Conservation (phyloP, 2,113 vertebrate genomes). For the Crocuta crocuta region DNA sequence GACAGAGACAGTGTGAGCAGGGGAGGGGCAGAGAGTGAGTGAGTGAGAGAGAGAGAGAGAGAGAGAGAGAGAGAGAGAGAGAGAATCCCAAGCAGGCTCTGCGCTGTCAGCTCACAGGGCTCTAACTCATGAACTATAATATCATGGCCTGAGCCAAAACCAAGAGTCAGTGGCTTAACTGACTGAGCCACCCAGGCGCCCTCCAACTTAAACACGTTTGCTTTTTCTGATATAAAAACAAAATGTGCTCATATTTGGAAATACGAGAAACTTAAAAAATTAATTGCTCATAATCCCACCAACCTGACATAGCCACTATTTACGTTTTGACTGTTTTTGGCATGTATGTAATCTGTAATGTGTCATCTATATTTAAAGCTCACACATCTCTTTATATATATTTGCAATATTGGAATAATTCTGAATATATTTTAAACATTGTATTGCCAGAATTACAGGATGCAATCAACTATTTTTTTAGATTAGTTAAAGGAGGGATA, state of each 20-base stretch:
- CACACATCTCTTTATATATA: background rate
- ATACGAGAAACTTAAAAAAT: background rate
- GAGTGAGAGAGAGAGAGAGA: too few species aligned
- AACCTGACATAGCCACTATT: background rate
- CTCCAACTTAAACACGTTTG: background rate
- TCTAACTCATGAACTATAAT: too few species aligned
- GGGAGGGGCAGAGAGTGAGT: too few species aligned
- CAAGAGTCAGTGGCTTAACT: too few species aligned
- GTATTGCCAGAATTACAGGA: background rate
- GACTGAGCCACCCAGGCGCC: too few species aligned
- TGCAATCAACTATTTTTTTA: background rate
- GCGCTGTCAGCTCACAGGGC: too few species aligned
- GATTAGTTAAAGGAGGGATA: background rate
- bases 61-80: too few species aligned
- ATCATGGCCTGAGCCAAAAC: too few species aligned
- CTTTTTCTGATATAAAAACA: background rate
- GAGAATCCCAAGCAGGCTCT: too few species aligned
- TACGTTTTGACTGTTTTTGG: background rate
- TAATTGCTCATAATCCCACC: background rate
- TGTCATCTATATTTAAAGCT: background rate
- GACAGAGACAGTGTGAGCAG: too few species aligned
- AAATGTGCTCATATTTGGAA: slow-evolving; percentile 18
- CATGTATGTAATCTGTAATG: background rate
- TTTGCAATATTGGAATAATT: background rate
- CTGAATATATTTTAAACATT: background rate